These are phyloP conservation scores for Darevskia mixta DNA, from an alignment of 2,797 vertebrate genomes.

Conservation along the genomic window DNA sequence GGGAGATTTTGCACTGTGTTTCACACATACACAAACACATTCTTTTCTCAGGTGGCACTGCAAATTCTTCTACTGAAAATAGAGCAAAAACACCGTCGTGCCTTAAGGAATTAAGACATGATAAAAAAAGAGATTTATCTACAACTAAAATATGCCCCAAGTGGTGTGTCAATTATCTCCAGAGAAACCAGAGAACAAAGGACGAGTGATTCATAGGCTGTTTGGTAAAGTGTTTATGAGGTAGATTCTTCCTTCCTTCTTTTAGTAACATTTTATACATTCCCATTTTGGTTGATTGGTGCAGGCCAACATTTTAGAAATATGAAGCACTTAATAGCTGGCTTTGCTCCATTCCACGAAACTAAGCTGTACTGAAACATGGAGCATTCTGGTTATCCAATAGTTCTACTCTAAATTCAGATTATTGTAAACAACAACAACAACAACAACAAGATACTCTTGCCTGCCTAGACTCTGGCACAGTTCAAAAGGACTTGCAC, in stretches of 20 bases:
- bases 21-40: neutral
- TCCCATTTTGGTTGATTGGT: constrained; percentile 20
- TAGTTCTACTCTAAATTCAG: neutral
- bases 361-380: neutral
- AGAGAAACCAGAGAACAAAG: constrained; percentile 7
- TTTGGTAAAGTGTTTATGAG: constrained; percentile 26
- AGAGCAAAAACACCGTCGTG: neutral
- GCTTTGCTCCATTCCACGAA: constrained; percentile 1
- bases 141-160: constrained; percentile 5
- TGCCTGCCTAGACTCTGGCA: neutral
- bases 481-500: neutral
- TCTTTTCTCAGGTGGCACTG: neutral
- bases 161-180: constrained; percentile 12
- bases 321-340: constrained; percentile 25
- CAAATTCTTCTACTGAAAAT: neutral
- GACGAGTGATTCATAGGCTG: neutral
- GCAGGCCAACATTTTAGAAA: constrained; percentile 20
- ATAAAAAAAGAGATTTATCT: constrained; percentile 24
- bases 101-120: constrained; percentile 18
- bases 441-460: neutral
- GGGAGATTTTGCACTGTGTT: neutral
- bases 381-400: neutral
- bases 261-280: constrained; percentile 14
- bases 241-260: constrained; percentile 1
- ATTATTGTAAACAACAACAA: neutral